These are phyloP conservation scores for Naja naja DNA, from an alignment of 2,113 vertebrate species.

Conservation along the genomic window DNA sequence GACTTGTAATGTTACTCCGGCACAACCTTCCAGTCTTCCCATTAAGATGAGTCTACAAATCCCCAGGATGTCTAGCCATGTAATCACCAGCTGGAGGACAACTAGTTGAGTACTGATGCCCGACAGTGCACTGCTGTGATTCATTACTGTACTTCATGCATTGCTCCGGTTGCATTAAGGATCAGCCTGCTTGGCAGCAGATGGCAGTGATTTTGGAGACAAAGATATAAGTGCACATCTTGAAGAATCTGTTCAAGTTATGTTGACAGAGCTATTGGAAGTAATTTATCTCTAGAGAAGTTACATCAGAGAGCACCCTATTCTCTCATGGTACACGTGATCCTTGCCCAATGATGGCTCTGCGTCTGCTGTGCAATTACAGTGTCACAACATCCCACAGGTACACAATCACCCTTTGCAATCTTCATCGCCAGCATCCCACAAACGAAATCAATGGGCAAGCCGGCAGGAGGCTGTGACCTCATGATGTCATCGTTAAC, in stretches of 20 bases:
- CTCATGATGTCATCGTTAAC: background rate
- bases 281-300: background rate
- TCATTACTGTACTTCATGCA: background rate
- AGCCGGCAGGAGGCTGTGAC: background rate
- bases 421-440: background rate
- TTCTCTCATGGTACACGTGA: background rate
- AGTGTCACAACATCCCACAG: background rate
- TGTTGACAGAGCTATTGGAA: background rate
- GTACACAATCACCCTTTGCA: background rate
- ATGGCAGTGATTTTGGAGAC: background rate
- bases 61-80: background rate
- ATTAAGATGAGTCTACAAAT: background rate
- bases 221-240: background rate
- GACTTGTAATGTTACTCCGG: background rate
- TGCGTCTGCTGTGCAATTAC: background rate
- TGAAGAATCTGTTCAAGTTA: fast-evolving
- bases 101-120: background rate
- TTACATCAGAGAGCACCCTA: background rate
- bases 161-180: background rate
- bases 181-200: background rate
- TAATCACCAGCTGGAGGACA: background rate
- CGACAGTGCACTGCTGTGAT: background rate
- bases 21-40: background rate
- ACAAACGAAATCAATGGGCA: background rate
- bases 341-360: background rate